Evolutionary conservation across 2,797 vertebrate species (phyloP).

Genomic region (Tenualosa ilisha): DNA sequence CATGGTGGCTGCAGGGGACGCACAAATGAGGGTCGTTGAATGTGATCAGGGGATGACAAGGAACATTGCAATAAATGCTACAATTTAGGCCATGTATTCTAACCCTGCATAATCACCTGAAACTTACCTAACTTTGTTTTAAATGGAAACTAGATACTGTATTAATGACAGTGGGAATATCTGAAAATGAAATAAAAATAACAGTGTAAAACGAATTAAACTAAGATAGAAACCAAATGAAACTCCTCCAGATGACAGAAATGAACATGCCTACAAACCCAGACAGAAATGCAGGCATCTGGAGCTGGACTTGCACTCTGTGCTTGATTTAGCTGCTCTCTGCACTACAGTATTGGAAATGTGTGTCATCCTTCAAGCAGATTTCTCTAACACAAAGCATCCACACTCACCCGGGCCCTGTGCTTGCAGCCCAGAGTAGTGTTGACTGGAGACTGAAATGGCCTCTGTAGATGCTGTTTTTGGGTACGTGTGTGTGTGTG

Average conservation of each 20-base stretch:
- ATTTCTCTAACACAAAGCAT: not conserved
- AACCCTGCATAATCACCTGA: not conserved
- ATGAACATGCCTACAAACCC: not conserved
- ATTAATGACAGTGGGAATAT: too few species aligned
- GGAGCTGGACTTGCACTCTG: not conserved
- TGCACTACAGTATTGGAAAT: not conserved
- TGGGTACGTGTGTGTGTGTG: not conserved
- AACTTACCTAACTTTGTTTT: too few species aligned
- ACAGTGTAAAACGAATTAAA: too few species aligned
- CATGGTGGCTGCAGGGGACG: too few species aligned
- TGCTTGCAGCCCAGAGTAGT: not conserved
- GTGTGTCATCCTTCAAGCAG: not conserved
- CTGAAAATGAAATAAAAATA: too few species aligned
- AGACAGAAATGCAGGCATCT: not conserved
- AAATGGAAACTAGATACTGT: too few species aligned
- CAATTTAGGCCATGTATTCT: not conserved
- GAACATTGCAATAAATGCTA: not conserved
- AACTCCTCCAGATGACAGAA: too few species aligned
- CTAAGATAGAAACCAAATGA: too few species aligned
- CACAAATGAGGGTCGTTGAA: too few species aligned
- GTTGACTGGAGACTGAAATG: not conserved
- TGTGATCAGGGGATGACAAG: too few species aligned
- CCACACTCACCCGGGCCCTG: not conserved
- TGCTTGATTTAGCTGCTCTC: not conserved
- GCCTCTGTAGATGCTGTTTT: conserved; percentile 6